A percentile compares a stretch with the other conserved stretches of the same genome.
phyloP scores from a whole-genome alignment of 2,113 vertebrate genomes.

The Dasyornis broadbenti region DNA sequence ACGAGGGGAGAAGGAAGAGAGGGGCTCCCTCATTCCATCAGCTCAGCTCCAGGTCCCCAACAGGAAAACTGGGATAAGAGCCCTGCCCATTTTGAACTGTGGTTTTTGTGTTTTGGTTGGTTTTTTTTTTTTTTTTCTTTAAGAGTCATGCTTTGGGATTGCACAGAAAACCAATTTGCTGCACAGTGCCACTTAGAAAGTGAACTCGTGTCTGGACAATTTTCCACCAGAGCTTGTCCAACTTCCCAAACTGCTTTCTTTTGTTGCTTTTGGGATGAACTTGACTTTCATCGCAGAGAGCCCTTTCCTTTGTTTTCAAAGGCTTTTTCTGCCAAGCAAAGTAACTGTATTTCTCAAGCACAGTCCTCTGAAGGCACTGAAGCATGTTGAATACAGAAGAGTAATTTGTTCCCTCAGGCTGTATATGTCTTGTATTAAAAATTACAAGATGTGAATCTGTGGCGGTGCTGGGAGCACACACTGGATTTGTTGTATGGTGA shows the following conservation, averaged over 20 bases:
- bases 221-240: slow-evolving; percentile 18
- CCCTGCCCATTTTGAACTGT: not conserved
- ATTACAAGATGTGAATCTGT: slow-evolving; percentile 61
- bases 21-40: not conserved
- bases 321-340: slow-evolving; percentile 36
- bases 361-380: slow-evolving; percentile 55
- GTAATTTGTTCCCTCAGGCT: slow-evolving; percentile 67
- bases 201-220: slow-evolving; percentile 10
- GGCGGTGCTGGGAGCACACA: slow-evolving; percentile 43
- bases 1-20: not conserved
- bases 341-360: slow-evolving; percentile 51
- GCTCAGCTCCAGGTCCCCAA: not conserved
- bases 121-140: not conserved
- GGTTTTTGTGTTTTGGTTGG: not conserved
- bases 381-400: slow-evolving; percentile 63
- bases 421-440: slow-evolving; percentile 62
- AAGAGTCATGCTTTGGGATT: not conserved
- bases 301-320: slow-evolving; percentile 54
- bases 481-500: slow-evolving; percentile 45
- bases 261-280: slow-evolving; percentile 58
- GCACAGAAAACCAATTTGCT: not conserved
- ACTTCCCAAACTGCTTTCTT: slow-evolving; percentile 35
- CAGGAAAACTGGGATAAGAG: not conserved
- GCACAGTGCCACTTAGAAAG: slow-evolving; percentile 1
- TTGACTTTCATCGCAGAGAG: slow-evolving; percentile 27